Evolutionary conservation across 2,888 invertebrate species (phyloP), one percentile per base, ranked within the genome.

Genomic region (Parnassius glacialis): DNA sequence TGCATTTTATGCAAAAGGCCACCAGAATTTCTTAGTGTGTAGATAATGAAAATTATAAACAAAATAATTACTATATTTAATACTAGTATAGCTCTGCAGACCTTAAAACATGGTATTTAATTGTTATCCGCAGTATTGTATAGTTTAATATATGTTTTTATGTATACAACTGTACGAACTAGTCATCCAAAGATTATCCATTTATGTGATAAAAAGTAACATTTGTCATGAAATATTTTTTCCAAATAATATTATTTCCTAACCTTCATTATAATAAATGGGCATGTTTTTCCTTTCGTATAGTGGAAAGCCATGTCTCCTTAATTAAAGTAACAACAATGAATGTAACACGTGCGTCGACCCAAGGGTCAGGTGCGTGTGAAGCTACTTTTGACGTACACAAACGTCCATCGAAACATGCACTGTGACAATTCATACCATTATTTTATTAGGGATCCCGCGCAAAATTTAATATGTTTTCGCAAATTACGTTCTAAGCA

Each of bases 281-380:
- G 63, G 64, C 60, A 60, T 63, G 56, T 68, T 62, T 59, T 64
- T 67, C 64, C 66, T 69, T 68, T 68, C 64, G 67, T 64, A 62
- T 68, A 70, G 71, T 76, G 72, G 76, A 79, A 78, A 74, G 70
- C 71, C 70, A 69, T 71, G 71, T 75, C 72, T 68, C 69, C 71
- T 80, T 78, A 81, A 81, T 81, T 78, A 77, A 79, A 78, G 73
- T 73, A 75, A 72, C 70, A 74, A 73, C 64, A 64, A 67, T 67
- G 70, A 74, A 69, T 70, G 70, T 67, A 67, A 72, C 75, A 78
- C 74, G 74, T 77, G 78, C 52, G 62, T 47, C 59, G 65, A 70
- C 67, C 70, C 68, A 60, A 59, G 72, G 76, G 77, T 77, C 80
- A 78, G 74, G 73, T 75, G 74, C 44, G 63, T 70, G 70, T 66